Evolutionary conservation across 2,888 invertebrate species (phyloP).

Genomic region (Leuctra nigra): DNA sequence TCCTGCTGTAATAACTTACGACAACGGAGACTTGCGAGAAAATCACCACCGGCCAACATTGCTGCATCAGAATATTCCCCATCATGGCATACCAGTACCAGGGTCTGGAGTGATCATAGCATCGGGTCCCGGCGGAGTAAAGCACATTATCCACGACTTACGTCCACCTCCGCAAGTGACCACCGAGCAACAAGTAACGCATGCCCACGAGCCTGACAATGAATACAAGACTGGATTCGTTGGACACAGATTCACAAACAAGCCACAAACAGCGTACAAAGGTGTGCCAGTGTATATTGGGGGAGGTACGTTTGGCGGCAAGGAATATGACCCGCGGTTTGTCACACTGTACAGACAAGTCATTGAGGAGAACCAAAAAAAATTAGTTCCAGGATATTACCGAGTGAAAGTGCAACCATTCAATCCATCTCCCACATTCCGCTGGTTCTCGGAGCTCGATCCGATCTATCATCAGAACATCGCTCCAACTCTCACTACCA

Average conservation of each 20-base stretch:
- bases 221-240: no score
- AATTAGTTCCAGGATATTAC: not conserved
- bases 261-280: constrained; percentile 2
- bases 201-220: not conserved
- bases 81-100: not conserved
- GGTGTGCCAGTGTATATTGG: constrained; percentile 17
- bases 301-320: not conserved
- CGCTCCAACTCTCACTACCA: no score
- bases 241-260: not conserved
- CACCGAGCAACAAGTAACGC: not conserved
- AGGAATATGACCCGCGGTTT: constrained; percentile 19
- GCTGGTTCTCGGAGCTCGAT: constrained; percentile 46
- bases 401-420: constrained; percentile 5
- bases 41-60: constrained; percentile 7
- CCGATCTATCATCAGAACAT: constrained; percentile 42
- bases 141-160: constrained; percentile 20
- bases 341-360: constrained; percentile 19
- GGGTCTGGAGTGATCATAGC: constrained; percentile 2
- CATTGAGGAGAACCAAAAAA: constrained; percentile 15
- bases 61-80: not conserved
- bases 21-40: not conserved
- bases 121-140: constrained; percentile 14
- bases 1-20: not conserved
- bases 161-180: not conserved
- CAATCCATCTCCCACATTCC: constrained; percentile 38